Base-by-base conservation (phyloP, 2,797 vertebrate genomes). In the Amazona finschi region DNA sequence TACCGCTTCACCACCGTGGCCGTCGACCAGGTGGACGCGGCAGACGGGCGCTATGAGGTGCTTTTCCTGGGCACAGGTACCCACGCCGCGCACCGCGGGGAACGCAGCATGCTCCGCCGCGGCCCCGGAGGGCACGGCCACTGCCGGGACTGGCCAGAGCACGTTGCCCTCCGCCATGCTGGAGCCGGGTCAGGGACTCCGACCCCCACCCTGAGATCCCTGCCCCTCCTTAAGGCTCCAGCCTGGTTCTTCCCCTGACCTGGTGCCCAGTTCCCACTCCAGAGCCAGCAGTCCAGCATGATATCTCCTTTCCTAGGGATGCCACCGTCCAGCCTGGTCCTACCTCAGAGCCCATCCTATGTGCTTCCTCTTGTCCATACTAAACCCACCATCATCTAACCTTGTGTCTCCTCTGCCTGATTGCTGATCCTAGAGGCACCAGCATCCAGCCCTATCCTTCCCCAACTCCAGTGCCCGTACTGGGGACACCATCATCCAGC, bases 41-140 rank as follows among this genome's bases (percentile, higher is more conserved):
- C 99, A 12, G 99, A 99, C 2, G 99, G 99, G 86, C 99, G 98
- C 98, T 99, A 99, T 90, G 99, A 99, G 97, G 99, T 99, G 97
- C 99, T 99, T 95, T 99, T 99, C 98, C 98, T 99, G 96, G 99
- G 99, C 95, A 99, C 99, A 98, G 99, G 99, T 99, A 98, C 98
- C 98, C 98, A 93, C 89, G 97, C 97, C 96, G 96, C 97, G 47
- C 96, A 94, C 94, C 95, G 94, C 95, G 97, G 93, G 95, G 90
- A 97, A 96, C 5, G 88, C 91, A 96, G 94, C 95, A 96, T 96
- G 97, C 93, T 93, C 95, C 72, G 36, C 71, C 92, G 94, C 93
- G 90, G 89, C 89, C 90, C 89, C 58, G 57, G 61, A 95, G 91
- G 87, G 94, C 97, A 80, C 1, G 60, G 87, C 75, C 94, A 94